Conservation (phyloP, 2,113 vertebrate species). For the Peucedramus taeniatus region DNA sequence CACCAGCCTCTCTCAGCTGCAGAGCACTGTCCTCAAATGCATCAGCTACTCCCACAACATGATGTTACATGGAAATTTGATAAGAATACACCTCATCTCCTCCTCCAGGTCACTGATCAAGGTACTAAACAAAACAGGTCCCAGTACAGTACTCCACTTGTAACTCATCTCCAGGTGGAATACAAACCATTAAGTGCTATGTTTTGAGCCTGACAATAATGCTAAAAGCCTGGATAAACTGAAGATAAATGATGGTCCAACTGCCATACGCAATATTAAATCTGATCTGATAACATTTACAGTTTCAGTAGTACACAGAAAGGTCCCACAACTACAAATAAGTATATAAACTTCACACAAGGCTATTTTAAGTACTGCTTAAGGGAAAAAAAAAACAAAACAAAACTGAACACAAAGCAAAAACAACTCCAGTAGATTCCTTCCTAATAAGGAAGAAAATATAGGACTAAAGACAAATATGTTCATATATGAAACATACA, state of each 20-base stretch:
- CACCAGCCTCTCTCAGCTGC: neutral
- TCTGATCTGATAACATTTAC: neutral
- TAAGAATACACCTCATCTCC: neutral
- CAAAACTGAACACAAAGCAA: neutral
- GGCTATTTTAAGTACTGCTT: neutral
- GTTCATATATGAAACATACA: neutral
- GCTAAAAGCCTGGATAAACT: neutral
- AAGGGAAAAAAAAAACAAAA: neutral
- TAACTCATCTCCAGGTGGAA: neutral
- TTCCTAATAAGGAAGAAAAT: neutral
- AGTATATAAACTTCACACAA: neutral
- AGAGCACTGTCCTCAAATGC: rapidly evolving
- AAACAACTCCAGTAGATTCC: neutral
- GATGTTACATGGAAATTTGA: neutral
- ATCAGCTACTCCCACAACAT: rapidly evolving
- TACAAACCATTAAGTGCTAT: neutral
- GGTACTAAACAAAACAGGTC: neutral
- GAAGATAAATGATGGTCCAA: neutral
- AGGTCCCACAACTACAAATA: neutral
- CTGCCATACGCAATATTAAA: neutral
- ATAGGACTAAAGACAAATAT: neutral
- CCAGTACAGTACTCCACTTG: neutral
- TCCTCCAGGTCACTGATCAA: neutral
- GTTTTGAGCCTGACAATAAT: neutral
- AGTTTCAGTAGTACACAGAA: neutral